Percentiles rank a stretch among this genome's conserved stretches.
phyloP scores from a whole-genome alignment of 1,140 invertebrate genomes.

The Drosophila simulans region DNA sequence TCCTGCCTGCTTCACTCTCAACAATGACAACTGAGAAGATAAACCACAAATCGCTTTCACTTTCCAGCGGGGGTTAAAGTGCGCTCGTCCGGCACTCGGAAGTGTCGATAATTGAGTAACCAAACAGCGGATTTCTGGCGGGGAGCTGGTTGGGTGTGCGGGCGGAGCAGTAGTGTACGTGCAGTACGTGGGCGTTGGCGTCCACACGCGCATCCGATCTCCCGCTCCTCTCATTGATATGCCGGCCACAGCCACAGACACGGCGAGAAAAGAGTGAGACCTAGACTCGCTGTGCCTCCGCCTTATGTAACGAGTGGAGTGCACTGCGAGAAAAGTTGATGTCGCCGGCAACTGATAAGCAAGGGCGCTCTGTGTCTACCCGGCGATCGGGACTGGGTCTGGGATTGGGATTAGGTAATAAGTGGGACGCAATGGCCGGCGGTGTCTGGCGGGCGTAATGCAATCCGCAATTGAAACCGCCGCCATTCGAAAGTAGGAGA shows the following conservation, averaged over 20 bases:
- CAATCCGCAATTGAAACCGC: slow-evolving; percentile 44
- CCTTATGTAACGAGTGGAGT: slow-evolving; percentile 52
- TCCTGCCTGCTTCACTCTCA: not conserved
- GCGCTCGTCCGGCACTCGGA: slow-evolving; percentile 52
- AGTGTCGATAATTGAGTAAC: slow-evolving; percentile 72
- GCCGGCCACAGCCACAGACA: slow-evolving; percentile 40
- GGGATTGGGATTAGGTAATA: slow-evolving; percentile 59
- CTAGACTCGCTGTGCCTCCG: slow-evolving; percentile 11
- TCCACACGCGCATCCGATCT: slow-evolving; percentile 47
- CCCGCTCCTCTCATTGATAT: slow-evolving; percentile 70
- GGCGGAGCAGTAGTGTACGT: slow-evolving; percentile 23
- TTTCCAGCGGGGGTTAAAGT: slow-evolving; percentile 67
- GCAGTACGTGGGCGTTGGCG: slow-evolving; percentile 49
- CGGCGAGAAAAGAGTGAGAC: slow-evolving; percentile 13
- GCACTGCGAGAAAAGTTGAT: slow-evolving; percentile 10
- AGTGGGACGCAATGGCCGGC: slow-evolving; percentile 40
- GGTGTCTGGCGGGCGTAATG: slow-evolving; percentile 42
- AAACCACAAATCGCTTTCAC: slow-evolving; percentile 68
- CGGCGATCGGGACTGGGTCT: not conserved
- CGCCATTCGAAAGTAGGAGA: slow-evolving; percentile 67
- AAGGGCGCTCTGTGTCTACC: slow-evolving; percentile 24
- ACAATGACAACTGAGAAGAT: slow-evolving; percentile 38
- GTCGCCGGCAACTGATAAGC: slow-evolving; percentile 32
- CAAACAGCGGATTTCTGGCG: slow-evolving; percentile 22
- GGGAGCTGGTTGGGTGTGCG: not conserved